phyloP scores from a whole-genome alignment of 2,888 invertebrate species.

The Stomorhina lunata region DNA sequence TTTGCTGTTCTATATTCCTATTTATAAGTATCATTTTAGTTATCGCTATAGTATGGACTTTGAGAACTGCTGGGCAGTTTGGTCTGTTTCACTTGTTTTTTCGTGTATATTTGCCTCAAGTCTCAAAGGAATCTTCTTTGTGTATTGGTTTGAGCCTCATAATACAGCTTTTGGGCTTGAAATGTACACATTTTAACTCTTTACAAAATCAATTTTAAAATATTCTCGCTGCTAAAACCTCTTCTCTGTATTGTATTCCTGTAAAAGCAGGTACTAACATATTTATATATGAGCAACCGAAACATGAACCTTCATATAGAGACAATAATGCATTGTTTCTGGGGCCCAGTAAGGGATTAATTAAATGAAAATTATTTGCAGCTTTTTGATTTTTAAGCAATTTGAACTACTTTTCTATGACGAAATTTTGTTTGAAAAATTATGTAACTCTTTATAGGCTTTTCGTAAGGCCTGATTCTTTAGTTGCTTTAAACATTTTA shows the following conservation, averaged over 20 bases:
- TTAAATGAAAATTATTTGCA: too few relatives aligned
- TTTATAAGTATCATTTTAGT: too few relatives aligned
- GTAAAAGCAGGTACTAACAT: constrained; percentile 15
- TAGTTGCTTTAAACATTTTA: too few relatives aligned
- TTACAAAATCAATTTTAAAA: constrained; percentile 64
- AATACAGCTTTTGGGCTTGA: constrained; percentile 63
- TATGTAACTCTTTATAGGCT: too few relatives aligned
- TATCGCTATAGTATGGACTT: too few relatives aligned
- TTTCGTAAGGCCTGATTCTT: too few relatives aligned
- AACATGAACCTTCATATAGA: neutral
- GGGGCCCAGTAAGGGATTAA: too few relatives aligned
- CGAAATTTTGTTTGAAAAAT: too few relatives aligned
- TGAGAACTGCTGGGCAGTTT: constrained; percentile 24
- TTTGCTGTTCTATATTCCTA: too few relatives aligned
- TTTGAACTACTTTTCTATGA: too few relatives aligned
- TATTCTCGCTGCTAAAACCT: constrained; percentile 35
- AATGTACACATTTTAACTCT: constrained; percentile 64
- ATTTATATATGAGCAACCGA: neutral
- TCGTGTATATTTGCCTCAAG: constrained; percentile 72
- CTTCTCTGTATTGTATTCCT: constrained; percentile 15
- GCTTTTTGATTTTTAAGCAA: too few relatives aligned
- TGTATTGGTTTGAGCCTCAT: constrained; percentile 47
- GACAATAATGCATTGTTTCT: too few relatives aligned
- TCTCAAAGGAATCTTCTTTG: constrained; percentile 64
- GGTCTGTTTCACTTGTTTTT: constrained; percentile 41